Conservation (phyloP, 1,140 invertebrate genomes). For the Pemphigus obesinymphae region DNA sequence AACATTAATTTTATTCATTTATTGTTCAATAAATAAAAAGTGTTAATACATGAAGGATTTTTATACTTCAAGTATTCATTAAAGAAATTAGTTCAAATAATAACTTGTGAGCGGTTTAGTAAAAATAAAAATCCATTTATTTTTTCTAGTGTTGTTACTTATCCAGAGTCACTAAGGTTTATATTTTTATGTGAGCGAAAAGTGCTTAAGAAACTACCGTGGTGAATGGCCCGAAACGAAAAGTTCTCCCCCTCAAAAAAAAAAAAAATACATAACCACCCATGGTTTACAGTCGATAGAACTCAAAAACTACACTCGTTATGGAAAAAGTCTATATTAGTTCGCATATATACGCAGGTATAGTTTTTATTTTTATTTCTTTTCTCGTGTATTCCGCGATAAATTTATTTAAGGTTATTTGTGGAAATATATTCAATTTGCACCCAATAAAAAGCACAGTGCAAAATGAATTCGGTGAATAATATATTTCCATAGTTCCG, state of each 20-base stretch:
- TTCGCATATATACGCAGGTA: neutral
- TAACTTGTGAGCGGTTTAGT: neutral
- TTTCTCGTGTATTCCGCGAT: neutral
- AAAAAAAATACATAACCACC: neutral
- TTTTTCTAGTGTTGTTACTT: neutral
- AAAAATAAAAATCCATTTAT: slow-evolving; percentile 10
- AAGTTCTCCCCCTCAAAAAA: neutral
- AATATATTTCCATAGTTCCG: slow-evolving; percentile 1
- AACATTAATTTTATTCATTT: no score
- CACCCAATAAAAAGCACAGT: neutral
- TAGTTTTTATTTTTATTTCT: neutral
- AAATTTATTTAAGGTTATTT: neutral
- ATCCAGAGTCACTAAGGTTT: neutral
- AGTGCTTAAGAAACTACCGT: neutral
- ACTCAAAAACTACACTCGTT: neutral
- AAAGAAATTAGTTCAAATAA: neutral
- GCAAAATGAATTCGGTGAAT: slow-evolving; percentile 4
- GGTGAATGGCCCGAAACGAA: slow-evolving; percentile 28
- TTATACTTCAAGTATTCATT: neutral
- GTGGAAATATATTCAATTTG: neutral
- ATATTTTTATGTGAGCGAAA: neutral
- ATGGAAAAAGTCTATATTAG: slow-evolving; percentile 21
- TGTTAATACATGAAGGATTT: no score
- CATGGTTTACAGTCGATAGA: slow-evolving; percentile 15
- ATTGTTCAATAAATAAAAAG: no score